Percentiles rank a stretch among this genome's conserved stretches.
These are phyloP conservation scores for Lateolabrax maculatus DNA, from an alignment of 2,797 vertebrate species.

Conservation along the genomic window DNA sequence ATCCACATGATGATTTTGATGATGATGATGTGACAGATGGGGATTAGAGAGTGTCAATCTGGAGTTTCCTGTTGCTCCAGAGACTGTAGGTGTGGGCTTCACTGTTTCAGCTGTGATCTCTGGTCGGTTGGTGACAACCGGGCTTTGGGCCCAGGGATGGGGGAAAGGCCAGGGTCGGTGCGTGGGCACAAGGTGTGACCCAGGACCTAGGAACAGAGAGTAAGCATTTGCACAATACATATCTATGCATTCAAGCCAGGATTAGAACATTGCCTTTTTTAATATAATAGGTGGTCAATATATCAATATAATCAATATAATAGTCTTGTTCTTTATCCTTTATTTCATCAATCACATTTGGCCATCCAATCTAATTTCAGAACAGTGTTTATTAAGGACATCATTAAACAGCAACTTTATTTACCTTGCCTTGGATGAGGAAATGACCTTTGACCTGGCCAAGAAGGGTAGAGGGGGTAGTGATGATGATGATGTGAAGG, in stretches of 20 bases:
- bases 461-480: slow-evolving; percentile 57
- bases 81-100: slow-evolving; percentile 71
- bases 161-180: slow-evolving; percentile 68
- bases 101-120: slow-evolving; percentile 83
- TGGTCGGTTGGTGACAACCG: slow-evolving; percentile 81
- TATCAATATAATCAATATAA: too few relatives aligned
- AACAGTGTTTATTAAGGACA: not conserved
- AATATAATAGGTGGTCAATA: not conserved
- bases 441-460: slow-evolving; percentile 65
- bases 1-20: slow-evolving; percentile 50
- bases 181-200: slow-evolving; percentile 62
- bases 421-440: slow-evolving; percentile 70
- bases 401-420: not conserved
- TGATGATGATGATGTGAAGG: slow-evolving; percentile 56
- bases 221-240: slow-evolving; percentile 4
- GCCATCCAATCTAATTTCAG: not conserved
- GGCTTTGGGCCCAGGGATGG: slow-evolving; percentile 64
- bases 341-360: not conserved
- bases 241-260: not conserved
- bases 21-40: slow-evolving; percentile 28
- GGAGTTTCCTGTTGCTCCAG: slow-evolving; percentile 39
- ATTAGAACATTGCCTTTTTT: not conserved
- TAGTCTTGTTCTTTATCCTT: not conserved
- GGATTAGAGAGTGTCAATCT: slow-evolving; percentile 18
- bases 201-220: slow-evolving; percentile 55